Percentiles rank a stretch among this genome's conserved stretches.
Evolutionary conservation across 2,888 invertebrate genomes (phyloP).

Genomic region (Flexamia atlantica): DNA sequence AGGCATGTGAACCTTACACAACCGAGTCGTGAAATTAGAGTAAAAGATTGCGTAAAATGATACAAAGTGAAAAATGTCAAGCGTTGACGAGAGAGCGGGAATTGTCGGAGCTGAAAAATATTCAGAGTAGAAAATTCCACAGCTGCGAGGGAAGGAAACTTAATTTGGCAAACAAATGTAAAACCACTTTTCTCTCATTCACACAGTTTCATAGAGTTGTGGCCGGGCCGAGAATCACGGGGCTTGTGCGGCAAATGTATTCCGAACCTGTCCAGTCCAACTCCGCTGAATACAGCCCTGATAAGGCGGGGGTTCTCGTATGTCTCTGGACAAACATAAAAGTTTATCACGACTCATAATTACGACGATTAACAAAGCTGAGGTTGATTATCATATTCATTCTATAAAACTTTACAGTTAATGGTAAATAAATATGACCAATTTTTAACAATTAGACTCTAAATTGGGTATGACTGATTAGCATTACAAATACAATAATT

Average conservation of each 20-base stretch:
- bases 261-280: neutral
- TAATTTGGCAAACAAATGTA: conserved; percentile 53
- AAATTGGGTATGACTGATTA: no score
- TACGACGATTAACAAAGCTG: no score
- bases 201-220: conserved; percentile 24
- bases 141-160: conserved; percentile 45
- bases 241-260: conserved; percentile 23
- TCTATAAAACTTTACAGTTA: no score
- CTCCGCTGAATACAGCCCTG: neutral
- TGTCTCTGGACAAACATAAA: no score
- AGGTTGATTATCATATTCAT: no score
- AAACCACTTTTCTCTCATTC: conserved; percentile 46
- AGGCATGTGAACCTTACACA: no score
- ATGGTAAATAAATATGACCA: no score
- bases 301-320: neutral
- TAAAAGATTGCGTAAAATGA: neutral
- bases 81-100: conserved; percentile 13
- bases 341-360: no score
- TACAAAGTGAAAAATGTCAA: conserved; percentile 22
- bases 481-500: no score
- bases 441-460: no score
- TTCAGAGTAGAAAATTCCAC: conserved; percentile 45
- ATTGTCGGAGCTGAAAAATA: conserved; percentile 35
- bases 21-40: no score
- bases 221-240: neutral